Conservation (phyloP, 2,888 invertebrate genomes). For the Machimus atricapillus region DNA sequence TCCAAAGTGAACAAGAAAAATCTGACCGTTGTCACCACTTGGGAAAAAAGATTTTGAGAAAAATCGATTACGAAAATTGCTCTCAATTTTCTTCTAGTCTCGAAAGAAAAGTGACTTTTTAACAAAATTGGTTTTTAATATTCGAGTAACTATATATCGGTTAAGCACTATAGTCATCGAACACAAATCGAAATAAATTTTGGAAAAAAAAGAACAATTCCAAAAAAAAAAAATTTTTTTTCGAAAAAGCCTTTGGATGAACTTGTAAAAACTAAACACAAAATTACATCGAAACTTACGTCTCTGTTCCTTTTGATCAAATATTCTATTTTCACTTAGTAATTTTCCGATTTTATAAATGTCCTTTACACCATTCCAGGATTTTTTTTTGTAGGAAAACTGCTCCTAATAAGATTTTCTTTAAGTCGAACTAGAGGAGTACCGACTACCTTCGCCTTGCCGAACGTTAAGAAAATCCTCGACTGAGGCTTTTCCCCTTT, state of each 20-base stretch:
- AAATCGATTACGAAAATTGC: constrained; percentile 19
- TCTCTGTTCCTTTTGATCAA: constrained; percentile 9
- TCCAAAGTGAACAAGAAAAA: not conserved
- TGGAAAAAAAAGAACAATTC: not conserved
- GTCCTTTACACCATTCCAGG: not conserved
- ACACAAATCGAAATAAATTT: not conserved
- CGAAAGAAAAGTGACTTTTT: not conserved
- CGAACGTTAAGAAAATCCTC: constrained; percentile 13
- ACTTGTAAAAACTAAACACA: not conserved
- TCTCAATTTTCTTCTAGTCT: not conserved
- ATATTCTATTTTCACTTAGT: not conserved
- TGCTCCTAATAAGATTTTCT: not conserved
- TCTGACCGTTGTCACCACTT: constrained; percentile 2
- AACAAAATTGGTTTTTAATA: not conserved
- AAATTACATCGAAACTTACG: constrained; percentile 36
- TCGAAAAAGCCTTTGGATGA: not conserved
- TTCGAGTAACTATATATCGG: not conserved
- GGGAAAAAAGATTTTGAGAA: constrained; percentile 7
- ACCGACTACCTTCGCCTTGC: not conserved
- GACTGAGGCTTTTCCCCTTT: constrained; percentile 15
- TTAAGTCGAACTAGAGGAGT: not conserved
- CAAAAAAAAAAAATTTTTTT: not conserved
- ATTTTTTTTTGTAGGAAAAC: not conserved
- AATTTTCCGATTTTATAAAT: not conserved
- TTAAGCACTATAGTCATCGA: not conserved